Conservation (phyloP, 2,888 invertebrate genomes). For the Scaptomyza cyrtandrae region DNA sequence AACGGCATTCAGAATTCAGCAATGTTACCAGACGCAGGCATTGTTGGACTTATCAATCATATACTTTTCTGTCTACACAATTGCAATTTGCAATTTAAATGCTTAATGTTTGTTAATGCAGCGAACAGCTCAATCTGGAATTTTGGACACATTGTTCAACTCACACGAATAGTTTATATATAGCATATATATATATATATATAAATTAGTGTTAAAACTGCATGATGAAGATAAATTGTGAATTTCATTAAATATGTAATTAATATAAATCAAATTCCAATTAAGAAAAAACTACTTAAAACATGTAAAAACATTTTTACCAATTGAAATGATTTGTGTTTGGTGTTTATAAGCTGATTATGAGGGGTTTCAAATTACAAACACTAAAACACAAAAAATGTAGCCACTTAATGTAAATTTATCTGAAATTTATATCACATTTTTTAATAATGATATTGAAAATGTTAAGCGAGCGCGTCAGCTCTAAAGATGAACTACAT, state of each 20-base stretch:
- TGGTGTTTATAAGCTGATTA: slow-evolving; percentile 60
- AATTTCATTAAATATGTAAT: slow-evolving; percentile 47
- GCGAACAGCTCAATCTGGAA: slow-evolving; percentile 47
- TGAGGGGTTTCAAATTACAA: slow-evolving; percentile 10
- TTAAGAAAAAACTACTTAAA: slow-evolving; percentile 41
- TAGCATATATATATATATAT: neutral
- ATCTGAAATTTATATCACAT: slow-evolving; percentile 8
- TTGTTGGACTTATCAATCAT: slow-evolving; percentile 28
- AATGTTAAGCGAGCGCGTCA: no score
- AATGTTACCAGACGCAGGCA: neutral
- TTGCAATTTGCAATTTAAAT: slow-evolving; percentile 73
- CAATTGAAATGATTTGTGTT: slow-evolving; percentile 23
- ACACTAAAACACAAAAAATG: neutral
- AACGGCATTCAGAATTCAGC: slow-evolving; percentile 5
- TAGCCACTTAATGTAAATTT: slow-evolving; percentile 19
- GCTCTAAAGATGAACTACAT: neutral
- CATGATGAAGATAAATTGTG: slow-evolving; percentile 52
- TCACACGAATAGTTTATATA: slow-evolving; percentile 51
- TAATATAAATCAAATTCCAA: slow-evolving; percentile 55
- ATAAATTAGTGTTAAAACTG: slow-evolving; percentile 37
- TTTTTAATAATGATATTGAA: neutral
- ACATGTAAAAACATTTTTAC: slow-evolving; percentile 15
- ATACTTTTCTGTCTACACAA: slow-evolving; percentile 27
- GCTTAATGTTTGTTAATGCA: slow-evolving; percentile 64
- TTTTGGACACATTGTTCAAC: slow-evolving; percentile 43